Percentiles rank a stretch among this genome's conserved stretches.
Conservation (phyloP, 2,797 vertebrate genomes). For the Sebastes cheni region DNA sequence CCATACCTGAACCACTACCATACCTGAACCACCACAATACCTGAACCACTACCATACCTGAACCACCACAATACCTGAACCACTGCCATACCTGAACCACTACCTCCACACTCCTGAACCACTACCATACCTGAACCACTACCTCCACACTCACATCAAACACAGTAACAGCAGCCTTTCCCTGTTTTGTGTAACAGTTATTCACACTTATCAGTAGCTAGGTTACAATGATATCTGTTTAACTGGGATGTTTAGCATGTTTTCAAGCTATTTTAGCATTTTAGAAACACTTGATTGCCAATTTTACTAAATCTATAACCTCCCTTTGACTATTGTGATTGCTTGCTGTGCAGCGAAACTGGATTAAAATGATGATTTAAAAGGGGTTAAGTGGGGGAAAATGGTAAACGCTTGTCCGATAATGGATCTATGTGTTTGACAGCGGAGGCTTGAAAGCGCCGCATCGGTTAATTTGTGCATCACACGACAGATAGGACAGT, state of each 20-base stretch:
- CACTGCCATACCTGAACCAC: no score
- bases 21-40: no score
- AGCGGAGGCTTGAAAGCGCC: constrained; percentile 28
- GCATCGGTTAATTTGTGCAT: constrained; percentile 46
- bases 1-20: no score
- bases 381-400: not conserved
- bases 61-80: no score
- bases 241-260: not conserved
- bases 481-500: constrained; percentile 23
- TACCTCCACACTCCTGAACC: no score
- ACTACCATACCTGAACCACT: not conserved
- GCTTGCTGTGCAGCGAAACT: not conserved
- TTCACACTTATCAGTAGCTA: not conserved
- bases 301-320: accelerated
- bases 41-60: no score
- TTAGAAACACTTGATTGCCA: accelerated
- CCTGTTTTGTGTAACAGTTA: not conserved
- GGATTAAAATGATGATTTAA: not conserved
- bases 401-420: constrained; percentile 33
- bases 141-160: accelerated
- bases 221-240: not conserved
- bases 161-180: accelerated
- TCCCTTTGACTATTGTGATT: accelerated
- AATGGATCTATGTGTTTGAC: constrained; percentile 31
- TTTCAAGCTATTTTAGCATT: not conserved